phyloP scores from a whole-genome alignment of 1,140 invertebrate species.

The Trichoplusia ni region DNA sequence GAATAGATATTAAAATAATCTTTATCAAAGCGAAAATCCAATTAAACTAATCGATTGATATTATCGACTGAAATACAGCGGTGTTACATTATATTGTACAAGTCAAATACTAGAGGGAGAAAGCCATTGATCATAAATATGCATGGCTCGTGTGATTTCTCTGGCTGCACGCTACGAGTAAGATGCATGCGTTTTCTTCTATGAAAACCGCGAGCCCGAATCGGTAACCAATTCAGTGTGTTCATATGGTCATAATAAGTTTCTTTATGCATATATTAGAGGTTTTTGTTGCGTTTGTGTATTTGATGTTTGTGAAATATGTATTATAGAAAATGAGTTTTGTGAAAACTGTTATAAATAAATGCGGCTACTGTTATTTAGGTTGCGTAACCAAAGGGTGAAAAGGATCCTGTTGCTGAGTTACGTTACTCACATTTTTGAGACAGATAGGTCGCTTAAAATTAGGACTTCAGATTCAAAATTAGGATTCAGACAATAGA shows the following conservation, averaged over 20 bases:
- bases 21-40: background rate
- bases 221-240: background rate
- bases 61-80: background rate
- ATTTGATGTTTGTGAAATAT: no score
- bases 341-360: no score
- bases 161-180: conserved; percentile 32
- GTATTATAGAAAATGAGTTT: no score
- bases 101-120: conserved; percentile 35
- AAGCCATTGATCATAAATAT: conserved; percentile 42
- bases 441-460: no score
- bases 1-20: background rate
- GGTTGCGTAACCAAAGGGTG: no score
- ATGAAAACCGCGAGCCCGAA: conserved; percentile 17
- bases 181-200: conserved; percentile 31
- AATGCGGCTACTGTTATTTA: no score
- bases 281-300: background rate
- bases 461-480: no score
- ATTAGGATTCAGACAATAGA: no score
- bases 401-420: no score
- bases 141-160: conserved; percentile 42
- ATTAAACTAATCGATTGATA: background rate
- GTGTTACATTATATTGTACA: conserved; percentile 1
- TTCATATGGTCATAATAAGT: background rate
- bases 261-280: background rate
- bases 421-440: no score